These are phyloP conservation scores for Odontocolon sp. DNA, from an alignment of 2,888 invertebrate genomes.

Conservation along the genomic window DNA sequence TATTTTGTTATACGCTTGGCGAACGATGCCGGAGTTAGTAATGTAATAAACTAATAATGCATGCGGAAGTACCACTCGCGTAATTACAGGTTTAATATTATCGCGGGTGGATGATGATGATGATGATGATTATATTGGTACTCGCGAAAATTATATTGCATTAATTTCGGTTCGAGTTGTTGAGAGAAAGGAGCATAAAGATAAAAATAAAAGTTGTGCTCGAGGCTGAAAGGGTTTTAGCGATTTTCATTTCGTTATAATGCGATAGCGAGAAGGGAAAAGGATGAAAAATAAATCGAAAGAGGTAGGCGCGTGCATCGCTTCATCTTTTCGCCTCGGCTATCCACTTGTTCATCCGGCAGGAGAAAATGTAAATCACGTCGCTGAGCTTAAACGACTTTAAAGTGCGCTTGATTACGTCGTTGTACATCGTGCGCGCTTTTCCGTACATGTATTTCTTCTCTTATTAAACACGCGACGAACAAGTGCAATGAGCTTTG, in stretches of 20 bases:
- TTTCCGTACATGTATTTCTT: constrained; percentile 15
- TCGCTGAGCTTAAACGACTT: constrained; percentile 54
- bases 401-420: constrained; percentile 54
- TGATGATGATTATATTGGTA: constrained; percentile 21
- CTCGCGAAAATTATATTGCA: constrained; percentile 37
- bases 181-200: constrained; percentile 4
- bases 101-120: neutral
- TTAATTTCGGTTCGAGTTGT: constrained; percentile 19
- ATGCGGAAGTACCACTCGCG: constrained; percentile 9
- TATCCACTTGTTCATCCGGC: neutral
- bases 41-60: constrained; percentile 21
- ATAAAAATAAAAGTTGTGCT: constrained; percentile 31
- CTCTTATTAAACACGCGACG: neutral
- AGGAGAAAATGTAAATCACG: constrained; percentile 54
- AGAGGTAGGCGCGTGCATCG: constrained; percentile 45
- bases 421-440: constrained; percentile 44
- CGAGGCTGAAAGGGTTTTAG: constrained; percentile 2
- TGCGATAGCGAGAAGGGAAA: constrained; percentile 13
- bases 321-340: constrained; percentile 3
- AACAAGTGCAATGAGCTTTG: neutral
- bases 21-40: neutral
- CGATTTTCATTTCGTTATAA: constrained; percentile 38
- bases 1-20: neutral
- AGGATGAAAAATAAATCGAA: constrained; percentile 26
- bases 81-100: constrained; percentile 27